These are phyloP conservation scores for Brachionus rubens DNA, from an alignment of 1,140 invertebrate genomes.

Conservation along the genomic window DNA sequence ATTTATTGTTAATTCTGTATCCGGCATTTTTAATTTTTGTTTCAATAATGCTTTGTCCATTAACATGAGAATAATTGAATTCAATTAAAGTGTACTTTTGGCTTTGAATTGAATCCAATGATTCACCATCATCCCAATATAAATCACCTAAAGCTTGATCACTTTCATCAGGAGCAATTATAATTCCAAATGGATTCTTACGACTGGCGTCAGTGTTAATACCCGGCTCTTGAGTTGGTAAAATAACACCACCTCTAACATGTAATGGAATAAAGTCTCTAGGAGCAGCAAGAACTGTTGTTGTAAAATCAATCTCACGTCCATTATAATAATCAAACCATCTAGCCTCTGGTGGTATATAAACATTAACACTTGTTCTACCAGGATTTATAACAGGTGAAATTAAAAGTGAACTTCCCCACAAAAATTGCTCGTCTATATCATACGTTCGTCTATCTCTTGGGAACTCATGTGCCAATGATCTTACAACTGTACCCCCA, in stretches of 20 bases:
- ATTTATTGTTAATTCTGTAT: conserved; percentile 28
- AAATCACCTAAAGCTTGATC: conserved; percentile 45
- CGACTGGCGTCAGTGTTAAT: conserved; percentile 49
- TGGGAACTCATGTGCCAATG: conserved; percentile 66
- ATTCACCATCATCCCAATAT: conserved; percentile 49
- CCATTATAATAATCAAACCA: conserved; percentile 45
- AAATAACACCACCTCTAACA: conserved; percentile 57
- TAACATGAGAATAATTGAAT: neutral
- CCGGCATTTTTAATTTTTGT: neutral
- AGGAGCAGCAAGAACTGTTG: conserved; percentile 46
- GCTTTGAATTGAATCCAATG: neutral
- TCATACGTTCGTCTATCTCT: conserved; percentile 66
- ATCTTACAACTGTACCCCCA: conserved; percentile 72
- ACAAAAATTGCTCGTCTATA: conserved; percentile 74
- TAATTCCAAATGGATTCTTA: conserved; percentile 46
- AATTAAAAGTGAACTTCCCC: conserved; percentile 72
- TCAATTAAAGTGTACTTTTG: conserved; percentile 1
- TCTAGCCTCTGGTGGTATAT: conserved; percentile 27
- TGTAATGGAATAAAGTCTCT: conserved; percentile 56
- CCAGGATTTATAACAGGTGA: conserved; percentile 70
- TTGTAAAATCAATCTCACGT: neutral
- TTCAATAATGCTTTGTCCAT: conserved; percentile 14
- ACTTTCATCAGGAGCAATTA: conserved; percentile 44
- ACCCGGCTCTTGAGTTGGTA: conserved; percentile 55
- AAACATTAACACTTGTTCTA: neutral